A percentile compares a stretch with the other conserved stretches of the same genome.
Evolutionary conservation across 1,140 invertebrate species (phyloP).

Genomic region (Platorchestia sp.): DNA sequence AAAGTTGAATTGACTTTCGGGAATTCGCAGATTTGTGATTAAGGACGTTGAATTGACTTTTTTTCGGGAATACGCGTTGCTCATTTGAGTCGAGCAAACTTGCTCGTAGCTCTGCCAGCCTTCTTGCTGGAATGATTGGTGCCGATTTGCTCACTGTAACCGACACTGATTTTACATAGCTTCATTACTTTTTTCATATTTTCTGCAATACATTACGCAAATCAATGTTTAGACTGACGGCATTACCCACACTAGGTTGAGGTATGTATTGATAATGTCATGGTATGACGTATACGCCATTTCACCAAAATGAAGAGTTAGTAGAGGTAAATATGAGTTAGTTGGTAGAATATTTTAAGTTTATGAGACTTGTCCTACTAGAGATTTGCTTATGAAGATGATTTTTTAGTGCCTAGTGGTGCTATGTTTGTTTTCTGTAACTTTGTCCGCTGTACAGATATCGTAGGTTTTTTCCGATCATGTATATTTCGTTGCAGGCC

Average conservation of each 20-base stretch:
- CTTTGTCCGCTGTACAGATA: no score
- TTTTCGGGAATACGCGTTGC: neutral
- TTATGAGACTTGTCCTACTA: no score
- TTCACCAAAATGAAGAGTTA: neutral
- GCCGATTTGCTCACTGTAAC: neutral
- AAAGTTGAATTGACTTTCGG: no score
- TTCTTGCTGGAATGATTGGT: neutral
- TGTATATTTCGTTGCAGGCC: no score
- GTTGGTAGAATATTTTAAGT: neutral
- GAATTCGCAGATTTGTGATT: conserved; percentile 61
- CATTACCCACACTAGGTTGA: neutral
- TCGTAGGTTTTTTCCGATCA: no score
- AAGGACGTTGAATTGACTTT: neutral
- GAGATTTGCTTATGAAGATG: no score
- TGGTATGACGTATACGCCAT: neutral
- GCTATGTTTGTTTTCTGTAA: no score
- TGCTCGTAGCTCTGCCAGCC: neutral
- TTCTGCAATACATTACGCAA: neutral
- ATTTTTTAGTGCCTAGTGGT: no score
- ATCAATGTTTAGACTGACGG: neutral
- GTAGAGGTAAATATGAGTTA: neutral
- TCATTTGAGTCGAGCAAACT: neutral
- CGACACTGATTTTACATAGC: neutral
- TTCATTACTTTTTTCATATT: neutral
- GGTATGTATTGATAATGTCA: neutral